Evolutionary conservation across 2,113 vertebrate species (phyloP).

Genomic region (Menura novaehollandiae): DNA sequence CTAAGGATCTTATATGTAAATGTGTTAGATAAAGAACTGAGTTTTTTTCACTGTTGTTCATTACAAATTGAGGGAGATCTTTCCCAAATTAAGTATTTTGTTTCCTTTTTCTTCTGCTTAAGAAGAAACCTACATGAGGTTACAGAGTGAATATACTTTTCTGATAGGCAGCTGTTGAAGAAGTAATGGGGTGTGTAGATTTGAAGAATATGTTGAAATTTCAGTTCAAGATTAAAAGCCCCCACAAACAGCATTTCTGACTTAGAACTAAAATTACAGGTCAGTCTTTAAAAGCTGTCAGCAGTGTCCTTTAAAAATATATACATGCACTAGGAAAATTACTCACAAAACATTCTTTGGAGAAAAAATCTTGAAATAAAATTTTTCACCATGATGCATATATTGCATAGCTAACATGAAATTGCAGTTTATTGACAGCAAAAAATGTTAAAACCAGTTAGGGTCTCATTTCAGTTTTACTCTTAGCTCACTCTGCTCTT

Average conservation of each 20-base stretch:
- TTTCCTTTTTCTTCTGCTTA: neutral
- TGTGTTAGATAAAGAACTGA: neutral
- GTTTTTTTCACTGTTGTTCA: neutral
- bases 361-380: neutral
- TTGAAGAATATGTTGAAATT: neutral
- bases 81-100: neutral
- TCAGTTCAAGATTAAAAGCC: neutral
- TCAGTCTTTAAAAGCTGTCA: neutral
- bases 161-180: neutral
- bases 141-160: neutral
- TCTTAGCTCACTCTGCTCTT: neutral
- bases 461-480: neutral
- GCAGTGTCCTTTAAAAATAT: neutral
- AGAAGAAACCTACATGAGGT: neutral
- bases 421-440: neutral
- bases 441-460: neutral
- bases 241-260: neutral
- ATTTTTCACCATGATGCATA: neutral
- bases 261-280: neutral
- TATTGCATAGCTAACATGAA: neutral
- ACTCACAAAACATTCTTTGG: neutral
- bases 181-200: neutral
- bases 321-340: neutral
- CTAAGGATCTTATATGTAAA: neutral
- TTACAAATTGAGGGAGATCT: neutral